These are phyloP conservation scores for Rhynchotus rufescens DNA, from an alignment of 2,797 vertebrate species.

Conservation along the genomic window DNA sequence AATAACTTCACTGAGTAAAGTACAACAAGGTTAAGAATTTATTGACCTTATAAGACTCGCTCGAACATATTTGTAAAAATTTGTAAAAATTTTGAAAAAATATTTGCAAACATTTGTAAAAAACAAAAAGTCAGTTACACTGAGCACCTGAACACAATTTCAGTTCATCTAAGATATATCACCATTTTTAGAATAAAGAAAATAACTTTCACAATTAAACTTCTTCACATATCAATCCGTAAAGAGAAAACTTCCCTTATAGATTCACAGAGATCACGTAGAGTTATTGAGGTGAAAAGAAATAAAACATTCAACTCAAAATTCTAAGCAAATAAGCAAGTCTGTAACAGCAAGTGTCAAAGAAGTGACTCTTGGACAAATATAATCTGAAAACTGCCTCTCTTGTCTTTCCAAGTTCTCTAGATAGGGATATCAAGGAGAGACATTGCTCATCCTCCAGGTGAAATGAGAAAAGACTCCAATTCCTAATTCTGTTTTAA, in stretches of 20 bases:
- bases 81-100: too few relatives aligned
- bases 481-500: neutral
- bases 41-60: neutral
- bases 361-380: neutral
- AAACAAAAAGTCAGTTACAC: neutral
- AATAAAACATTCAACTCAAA: neutral
- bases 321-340: neutral
- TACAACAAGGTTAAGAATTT: neutral
- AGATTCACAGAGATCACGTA: neutral
- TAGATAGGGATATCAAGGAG: too few relatives aligned
- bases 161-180: neutral
- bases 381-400: neutral
- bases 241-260: neutral
- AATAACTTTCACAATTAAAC: neutral
- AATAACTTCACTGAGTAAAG: neutral
- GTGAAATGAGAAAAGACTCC: neutral
- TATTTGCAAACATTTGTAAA: neutral
- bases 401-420: neutral
- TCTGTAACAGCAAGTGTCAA: neutral
- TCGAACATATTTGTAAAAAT: too few relatives aligned
- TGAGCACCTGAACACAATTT: neutral
- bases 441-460: neutral
- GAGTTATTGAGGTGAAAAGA: neutral
- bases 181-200: neutral
- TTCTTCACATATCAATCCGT: neutral